Conservation (phyloP, 2,888 invertebrate species). For the Malacosoma neustria region DNA sequence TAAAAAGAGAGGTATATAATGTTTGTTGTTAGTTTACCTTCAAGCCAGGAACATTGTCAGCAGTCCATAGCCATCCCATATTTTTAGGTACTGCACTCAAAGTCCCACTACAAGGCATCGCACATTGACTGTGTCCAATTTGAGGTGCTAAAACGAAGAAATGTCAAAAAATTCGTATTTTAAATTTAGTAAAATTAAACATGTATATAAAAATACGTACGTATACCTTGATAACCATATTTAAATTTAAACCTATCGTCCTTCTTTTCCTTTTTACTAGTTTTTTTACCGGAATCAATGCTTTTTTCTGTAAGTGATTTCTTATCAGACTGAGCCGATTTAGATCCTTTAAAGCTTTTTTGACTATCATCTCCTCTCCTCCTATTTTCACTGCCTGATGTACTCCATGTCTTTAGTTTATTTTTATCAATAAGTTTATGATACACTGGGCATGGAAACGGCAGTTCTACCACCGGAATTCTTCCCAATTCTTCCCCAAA, state of each 20-base stretch:
- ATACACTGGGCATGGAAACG: slow-evolving; percentile 56
- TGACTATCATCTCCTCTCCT: slow-evolving; percentile 25
- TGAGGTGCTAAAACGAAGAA: slow-evolving; percentile 43
- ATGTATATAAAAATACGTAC: slow-evolving; percentile 41
- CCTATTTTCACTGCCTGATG: slow-evolving; percentile 43
- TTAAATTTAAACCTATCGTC: slow-evolving; percentile 59
- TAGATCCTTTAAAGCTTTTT: slow-evolving; percentile 24
- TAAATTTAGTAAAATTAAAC: slow-evolving; percentile 8
- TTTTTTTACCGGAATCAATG: slow-evolving; percentile 41
- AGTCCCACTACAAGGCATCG: slow-evolving; percentile 42
- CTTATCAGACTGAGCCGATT: slow-evolving; percentile 19
- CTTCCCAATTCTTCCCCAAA: slow-evolving; percentile 38
- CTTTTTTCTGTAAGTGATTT: slow-evolving; percentile 22
- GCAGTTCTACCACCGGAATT: slow-evolving; percentile 21
- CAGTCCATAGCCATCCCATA: slow-evolving; percentile 70
- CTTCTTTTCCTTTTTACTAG: slow-evolving; percentile 42
- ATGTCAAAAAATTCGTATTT: slow-evolving; percentile 4
- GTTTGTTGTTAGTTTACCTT: no score
- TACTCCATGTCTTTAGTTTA: slow-evolving; percentile 34
- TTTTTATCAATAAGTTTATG: slow-evolving; percentile 47
- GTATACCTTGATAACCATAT: slow-evolving; percentile 66
- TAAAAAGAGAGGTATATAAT: no score
- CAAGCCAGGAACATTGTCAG: slow-evolving; percentile 51
- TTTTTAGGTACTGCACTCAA: slow-evolving; percentile 45
- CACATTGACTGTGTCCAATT: slow-evolving; percentile 57